These are phyloP conservation scores for Polymixis flavicincta DNA, from an alignment of 2,888 invertebrate genomes.

Conservation along the genomic window DNA sequence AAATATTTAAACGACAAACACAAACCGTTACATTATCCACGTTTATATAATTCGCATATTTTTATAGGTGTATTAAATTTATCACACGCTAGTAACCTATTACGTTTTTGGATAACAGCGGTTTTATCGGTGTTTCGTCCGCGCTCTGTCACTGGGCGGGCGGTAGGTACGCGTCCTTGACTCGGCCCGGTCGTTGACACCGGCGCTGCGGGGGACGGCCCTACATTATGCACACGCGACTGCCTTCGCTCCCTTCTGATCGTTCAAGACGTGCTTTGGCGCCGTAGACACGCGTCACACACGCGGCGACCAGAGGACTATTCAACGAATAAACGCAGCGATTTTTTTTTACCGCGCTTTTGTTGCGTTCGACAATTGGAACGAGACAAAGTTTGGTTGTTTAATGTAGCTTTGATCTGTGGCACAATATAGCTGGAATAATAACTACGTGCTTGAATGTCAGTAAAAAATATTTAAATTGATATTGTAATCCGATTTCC, in stretches of 20 bases:
- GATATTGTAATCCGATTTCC: not conserved
- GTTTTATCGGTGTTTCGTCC: conserved; percentile 71
- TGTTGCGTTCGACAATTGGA: conserved; percentile 36
- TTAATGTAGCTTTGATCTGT: conserved; percentile 24
- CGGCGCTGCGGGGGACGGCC: conserved; percentile 81
- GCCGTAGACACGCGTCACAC: conserved; percentile 74
- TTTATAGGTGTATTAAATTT: conserved; percentile 62
- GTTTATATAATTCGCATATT: conserved; percentile 60
- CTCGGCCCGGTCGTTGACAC: conserved; percentile 85
- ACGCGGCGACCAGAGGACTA: conserved; percentile 59
- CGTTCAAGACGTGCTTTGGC: conserved; percentile 73
- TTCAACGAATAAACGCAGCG: conserved; percentile 57
- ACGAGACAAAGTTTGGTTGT: conserved; percentile 8
- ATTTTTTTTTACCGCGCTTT: conserved; percentile 38
- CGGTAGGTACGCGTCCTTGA: conserved; percentile 80
- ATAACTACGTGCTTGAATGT: not conserved
- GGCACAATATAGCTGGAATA: conserved; percentile 5
- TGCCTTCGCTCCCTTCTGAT: conserved; percentile 77
- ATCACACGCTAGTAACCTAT: conserved; percentile 62
- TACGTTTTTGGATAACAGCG: conserved; percentile 69
- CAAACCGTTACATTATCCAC: conserved; percentile 33
- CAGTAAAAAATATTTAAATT: conserved; percentile 17
- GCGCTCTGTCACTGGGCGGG: conserved; percentile 73
- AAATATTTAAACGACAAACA: conserved; percentile 19
- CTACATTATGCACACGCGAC: conserved; percentile 85